A percentile compares a stretch with the other conserved stretches of the same genome.
Conservation (phyloP, 2,797 vertebrate species). For the Sarcophilus harrisii region DNA sequence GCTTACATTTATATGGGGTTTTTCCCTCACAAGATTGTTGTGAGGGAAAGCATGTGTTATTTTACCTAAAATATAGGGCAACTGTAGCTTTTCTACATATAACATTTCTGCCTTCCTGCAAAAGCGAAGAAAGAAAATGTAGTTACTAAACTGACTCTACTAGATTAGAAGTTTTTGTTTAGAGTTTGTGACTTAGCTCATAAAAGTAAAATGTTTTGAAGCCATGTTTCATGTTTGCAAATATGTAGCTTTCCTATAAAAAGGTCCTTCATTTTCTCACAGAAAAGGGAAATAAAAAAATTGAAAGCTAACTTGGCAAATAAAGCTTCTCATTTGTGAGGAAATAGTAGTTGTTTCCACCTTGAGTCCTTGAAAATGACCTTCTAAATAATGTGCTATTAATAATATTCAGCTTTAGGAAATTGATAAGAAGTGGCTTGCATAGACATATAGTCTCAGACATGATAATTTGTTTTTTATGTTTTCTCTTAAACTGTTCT, state of each 20-base stretch:
- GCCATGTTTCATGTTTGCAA: neutral
- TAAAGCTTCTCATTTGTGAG: neutral
- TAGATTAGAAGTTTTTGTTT: no score
- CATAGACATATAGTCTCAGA: neutral
- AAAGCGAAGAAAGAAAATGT: no score
- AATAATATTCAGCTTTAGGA: neutral
- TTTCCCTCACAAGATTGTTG: neutral
- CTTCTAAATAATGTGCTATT: neutral
- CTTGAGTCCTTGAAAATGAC: neutral
- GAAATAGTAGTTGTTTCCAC: neutral
- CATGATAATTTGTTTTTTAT: neutral
- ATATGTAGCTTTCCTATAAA: neutral
- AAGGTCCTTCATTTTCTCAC: neutral
- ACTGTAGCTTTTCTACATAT: no score
- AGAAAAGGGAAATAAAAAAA: neutral
- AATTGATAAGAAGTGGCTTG: neutral
- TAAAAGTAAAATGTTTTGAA: neutral
- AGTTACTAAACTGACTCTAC: no score
- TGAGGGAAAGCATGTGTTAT: neutral
- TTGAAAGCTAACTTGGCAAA: no score
- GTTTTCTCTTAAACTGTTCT: neutral
- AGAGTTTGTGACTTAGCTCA: neutral
- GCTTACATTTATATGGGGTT: neutral
- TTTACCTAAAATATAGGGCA: neutral
- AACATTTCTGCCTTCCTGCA: no score